Evolutionary conservation across 2,888 invertebrate genomes (phyloP), one percentile per base, ranked within the genome.

Genomic region (Drosophila neotestacea): DNA sequence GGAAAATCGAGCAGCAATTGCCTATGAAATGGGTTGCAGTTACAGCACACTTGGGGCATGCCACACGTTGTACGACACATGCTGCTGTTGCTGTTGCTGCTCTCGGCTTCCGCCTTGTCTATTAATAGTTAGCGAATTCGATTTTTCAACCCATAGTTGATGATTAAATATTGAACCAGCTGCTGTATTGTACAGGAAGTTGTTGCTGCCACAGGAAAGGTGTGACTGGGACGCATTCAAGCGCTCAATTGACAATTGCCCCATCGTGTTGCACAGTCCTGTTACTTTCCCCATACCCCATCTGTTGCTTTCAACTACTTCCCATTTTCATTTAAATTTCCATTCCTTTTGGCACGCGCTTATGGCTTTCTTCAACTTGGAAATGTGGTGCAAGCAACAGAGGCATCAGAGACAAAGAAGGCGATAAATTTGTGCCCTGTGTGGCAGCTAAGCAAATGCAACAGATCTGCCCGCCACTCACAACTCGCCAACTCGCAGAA

Each of bases 361-460:
- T 63, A 74, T 70, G 71, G 75, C 66, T 76, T 85, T 71, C 88
- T 74, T 81, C 79, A 75, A 77, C 77, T 72, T 86, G 79, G 66
- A 66, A 66, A 39, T 47, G 60, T 60, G 50, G 13, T 54, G 61
- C 54, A 46, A 32, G 16, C 47, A n/a, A n/a, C 6, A 32, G 41
- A 30, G 13, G 41, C 47, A 48, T 6, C 47, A 39, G 32, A 13
- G 30, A 10, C 32, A 48, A n/a, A 27, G 55, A 32, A 28, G 61
- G 56, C 73, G 56, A 73, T 73, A 77, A 74, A 77, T 77, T 73
- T 50, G 52, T 50, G 52, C 58, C 34, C 48, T 41, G 34, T 39
- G 69, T 39, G 47, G 44, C 73, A 71, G 59, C 75, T 75, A 51
- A 70, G 74, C 71, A 63, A 71, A 63, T 63, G 67, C 38, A 27